Conservation (phyloP, 2,113 vertebrate genomes). For the Ginglymostoma cirratum region DNA sequence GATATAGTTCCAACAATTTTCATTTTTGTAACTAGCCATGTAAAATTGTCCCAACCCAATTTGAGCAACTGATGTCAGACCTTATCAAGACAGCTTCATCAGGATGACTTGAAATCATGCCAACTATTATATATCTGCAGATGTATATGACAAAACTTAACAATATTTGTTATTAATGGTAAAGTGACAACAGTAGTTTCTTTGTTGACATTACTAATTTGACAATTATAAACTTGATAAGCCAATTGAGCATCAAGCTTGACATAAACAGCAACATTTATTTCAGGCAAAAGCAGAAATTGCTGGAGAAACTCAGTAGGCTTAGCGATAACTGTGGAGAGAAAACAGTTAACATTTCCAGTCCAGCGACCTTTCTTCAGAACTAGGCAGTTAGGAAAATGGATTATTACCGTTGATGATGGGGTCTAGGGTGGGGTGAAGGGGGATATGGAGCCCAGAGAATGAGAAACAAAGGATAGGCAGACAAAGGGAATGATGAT, state of each 20-base stretch:
- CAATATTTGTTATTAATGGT: neutral
- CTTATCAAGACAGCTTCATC: neutral
- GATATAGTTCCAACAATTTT: neutral
- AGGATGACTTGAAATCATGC: neutral
- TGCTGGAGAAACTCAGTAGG: too few relatives aligned
- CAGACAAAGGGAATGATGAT: too few relatives aligned
- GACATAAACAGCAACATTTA: neutral
- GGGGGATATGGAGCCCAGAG: too few relatives aligned
- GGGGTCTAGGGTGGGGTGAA: too few relatives aligned
- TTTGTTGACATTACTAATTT: neutral
- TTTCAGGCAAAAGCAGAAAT: neutral
- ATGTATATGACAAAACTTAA: neutral
- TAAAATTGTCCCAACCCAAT: neutral
- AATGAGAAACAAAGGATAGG: too few relatives aligned
- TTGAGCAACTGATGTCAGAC: neutral
- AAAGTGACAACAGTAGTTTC: neutral
- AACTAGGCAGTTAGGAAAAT: too few relatives aligned
- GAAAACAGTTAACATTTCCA: too few relatives aligned
- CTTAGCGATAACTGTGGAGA: too few relatives aligned
- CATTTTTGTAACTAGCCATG: neutral
- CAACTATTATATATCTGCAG: neutral
- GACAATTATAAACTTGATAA: neutral
- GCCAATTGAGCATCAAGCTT: neutral
- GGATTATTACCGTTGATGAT: too few relatives aligned
- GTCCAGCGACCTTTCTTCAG: too few relatives aligned